Evolutionary conservation across 1,140 invertebrate species (phyloP), one percentile per base, ranked within the genome.

Genomic region (Coenobita brevimanus): DNA sequence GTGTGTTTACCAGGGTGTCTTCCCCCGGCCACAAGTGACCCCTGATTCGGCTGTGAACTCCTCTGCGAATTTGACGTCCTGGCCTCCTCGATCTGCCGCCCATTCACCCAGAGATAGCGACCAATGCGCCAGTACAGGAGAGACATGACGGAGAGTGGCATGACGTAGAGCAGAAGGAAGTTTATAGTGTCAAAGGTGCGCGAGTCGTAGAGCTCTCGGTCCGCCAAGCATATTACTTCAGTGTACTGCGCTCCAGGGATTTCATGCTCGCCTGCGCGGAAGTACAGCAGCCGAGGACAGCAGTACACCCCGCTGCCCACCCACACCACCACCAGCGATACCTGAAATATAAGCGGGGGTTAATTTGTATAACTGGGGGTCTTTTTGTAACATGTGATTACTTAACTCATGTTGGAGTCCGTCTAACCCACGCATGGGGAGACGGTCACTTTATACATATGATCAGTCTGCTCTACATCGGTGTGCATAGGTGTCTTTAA

Each of bases 321-420:
- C 96, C 96, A 97, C 13, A 97, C 96, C 4, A 94, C 94, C 15
- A 95, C 92, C 75, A 97, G 95, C 46, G 96, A 95, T 90, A 96
- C 91, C 94, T 96, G 93, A 4, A 79, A 89, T 13, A 67, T 1
- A 84, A 2, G n/a, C n/a, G n/a, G n/a, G n/a, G n/a, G n/a, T n/a
- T n/a, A n/a, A n/a, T n/a, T n/a, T n/a, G n/a, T n/a, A n/a, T n/a
- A n/a, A n/a, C n/a, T n/a, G n/a, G n/a, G n/a, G n/a, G n/a, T n/a
- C n/a, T n/a, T n/a, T n/a, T n/a, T n/a, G n/a, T n/a, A n/a, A n/a
- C n/a, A n/a, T n/a, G n/a, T n/a, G n/a, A n/a, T n/a, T n/a, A n/a
- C n/a, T n/a, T n/a, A n/a, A n/a, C n/a, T n/a, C n/a, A n/a, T n/a
- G n/a, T n/a, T n/a, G n/a, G n/a, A n/a, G n/a, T n/a, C n/a, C n/a